phyloP scores from a whole-genome alignment of 2,888 invertebrate genomes.

The Cyclophora punctaria region DNA sequence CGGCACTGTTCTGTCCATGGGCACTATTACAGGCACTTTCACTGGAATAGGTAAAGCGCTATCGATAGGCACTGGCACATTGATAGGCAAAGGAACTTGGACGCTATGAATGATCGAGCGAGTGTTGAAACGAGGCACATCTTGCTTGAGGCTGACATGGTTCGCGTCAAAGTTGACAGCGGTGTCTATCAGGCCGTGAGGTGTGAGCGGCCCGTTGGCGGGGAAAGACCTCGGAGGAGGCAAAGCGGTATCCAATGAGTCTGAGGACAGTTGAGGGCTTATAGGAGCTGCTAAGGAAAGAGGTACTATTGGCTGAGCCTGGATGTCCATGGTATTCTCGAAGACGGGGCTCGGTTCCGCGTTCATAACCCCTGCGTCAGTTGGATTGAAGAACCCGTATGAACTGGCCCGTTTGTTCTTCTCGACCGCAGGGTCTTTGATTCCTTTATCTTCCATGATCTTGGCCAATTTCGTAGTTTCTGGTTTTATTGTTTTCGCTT shows the following conservation, averaged over 20 bases:
- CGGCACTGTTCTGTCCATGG: slow-evolving; percentile 69
- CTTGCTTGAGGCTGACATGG: slow-evolving; percentile 61
- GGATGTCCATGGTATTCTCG: no score
- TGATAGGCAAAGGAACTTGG: slow-evolving; percentile 65
- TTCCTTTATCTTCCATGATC: slow-evolving; percentile 47
- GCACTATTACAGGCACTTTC: slow-evolving; percentile 68
- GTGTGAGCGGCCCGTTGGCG: no score
- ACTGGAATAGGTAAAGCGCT: slow-evolving; percentile 67
- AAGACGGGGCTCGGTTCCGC: no score
- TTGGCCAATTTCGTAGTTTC: slow-evolving; percentile 40
- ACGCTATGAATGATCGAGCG: slow-evolving; percentile 62
- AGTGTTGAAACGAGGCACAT: slow-evolving; percentile 61
- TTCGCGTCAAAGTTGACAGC: slow-evolving; percentile 52
- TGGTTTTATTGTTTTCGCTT: slow-evolving; percentile 15
- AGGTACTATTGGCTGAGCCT: no score
- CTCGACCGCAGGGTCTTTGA: slow-evolving; percentile 45
- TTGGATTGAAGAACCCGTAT: no score
- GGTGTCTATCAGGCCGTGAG: no score
- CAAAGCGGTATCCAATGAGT: slow-evolving; percentile 19
- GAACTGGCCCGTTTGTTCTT: slow-evolving; percentile 27
- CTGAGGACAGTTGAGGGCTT: not conserved
- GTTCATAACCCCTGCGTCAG: no score
- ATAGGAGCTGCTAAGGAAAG: not conserved
- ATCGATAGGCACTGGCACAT: slow-evolving; percentile 66
- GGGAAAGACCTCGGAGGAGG: slow-evolving; percentile 12